Evolutionary conservation across 2,113 vertebrate genomes (phyloP).

Genomic region (Callaeas wilsoni): DNA sequence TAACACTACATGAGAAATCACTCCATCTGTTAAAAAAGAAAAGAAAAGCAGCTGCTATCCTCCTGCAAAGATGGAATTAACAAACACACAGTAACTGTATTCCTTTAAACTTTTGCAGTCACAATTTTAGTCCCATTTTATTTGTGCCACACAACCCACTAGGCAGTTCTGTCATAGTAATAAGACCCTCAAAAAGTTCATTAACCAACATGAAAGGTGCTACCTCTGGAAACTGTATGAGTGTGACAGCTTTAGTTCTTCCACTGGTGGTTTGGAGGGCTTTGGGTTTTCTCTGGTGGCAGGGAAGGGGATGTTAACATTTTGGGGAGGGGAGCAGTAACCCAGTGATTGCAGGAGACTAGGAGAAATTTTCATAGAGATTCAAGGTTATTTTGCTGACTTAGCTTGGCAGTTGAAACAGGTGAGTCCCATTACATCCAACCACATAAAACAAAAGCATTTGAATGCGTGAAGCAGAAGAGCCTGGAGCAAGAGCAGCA

Average conservation of each 20-base stretch:
- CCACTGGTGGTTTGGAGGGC: not conserved
- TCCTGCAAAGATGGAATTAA: conserved; percentile 72
- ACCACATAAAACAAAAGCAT: not conserved
- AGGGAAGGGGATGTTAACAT: not conserved
- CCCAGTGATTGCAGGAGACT: not conserved
- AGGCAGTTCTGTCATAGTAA: conserved; percentile 39
- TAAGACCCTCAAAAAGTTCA: conserved; percentile 5
- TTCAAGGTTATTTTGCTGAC: not conserved
- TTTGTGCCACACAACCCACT: conserved; percentile 53
- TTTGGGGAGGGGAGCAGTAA: not conserved
- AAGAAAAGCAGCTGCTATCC: conserved; percentile 74
- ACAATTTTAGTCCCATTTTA: conserved; percentile 65
- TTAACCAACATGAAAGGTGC: not conserved
- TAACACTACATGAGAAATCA: conserved; percentile 77
- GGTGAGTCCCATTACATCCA: not conserved
- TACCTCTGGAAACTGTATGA: not conserved
- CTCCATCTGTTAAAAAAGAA: conserved; percentile 77
- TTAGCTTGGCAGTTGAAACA: not conserved
- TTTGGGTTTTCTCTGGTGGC: not conserved
- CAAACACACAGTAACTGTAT: conserved; percentile 66
- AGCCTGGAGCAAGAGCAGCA: conserved; percentile 16
- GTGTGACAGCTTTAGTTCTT: not conserved
- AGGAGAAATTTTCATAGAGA: not conserved
- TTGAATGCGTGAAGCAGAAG: fast-evolving
- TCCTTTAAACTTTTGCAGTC: conserved; percentile 68